A percentile compares a stretch with the other conserved stretches of the same genome.
These are phyloP conservation scores for Cyanoramphus novaezelandiae DNA, from an alignment of 2,113 vertebrate genomes.

Conservation along the genomic window DNA sequence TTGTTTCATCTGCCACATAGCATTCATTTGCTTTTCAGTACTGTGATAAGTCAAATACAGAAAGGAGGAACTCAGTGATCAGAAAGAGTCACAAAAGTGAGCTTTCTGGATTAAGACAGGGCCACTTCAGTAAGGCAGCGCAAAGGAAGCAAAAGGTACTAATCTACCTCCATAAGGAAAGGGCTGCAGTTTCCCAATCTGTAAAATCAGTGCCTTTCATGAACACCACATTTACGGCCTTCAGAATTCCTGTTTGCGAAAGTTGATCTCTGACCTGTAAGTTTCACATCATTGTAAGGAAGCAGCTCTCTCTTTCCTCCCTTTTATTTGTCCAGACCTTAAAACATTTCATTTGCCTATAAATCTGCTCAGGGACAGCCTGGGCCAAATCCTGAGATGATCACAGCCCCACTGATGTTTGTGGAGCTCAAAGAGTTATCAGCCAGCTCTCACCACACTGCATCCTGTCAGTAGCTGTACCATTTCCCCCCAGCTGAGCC, in stretches of 20 bases:
- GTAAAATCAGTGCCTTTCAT: neutral
- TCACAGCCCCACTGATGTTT: neutral
- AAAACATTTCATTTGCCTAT: neutral
- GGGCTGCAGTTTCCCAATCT: neutral
- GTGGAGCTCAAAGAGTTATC: rapidly evolving
- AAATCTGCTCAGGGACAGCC: neutral
- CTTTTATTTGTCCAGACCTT: neutral
- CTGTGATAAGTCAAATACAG: neutral
- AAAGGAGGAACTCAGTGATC: neutral
- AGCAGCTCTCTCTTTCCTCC: neutral
- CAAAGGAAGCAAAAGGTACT: neutral
- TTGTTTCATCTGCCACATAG: neutral
- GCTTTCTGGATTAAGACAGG: neutral
- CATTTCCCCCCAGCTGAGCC: neutral
- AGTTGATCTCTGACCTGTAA: neutral
- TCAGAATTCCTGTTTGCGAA: neutral
- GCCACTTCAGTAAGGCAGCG: neutral
- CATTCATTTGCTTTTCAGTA: neutral
- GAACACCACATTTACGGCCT: neutral
- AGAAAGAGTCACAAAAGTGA: neutral
- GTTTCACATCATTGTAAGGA: neutral
- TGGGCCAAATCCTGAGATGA: neutral
- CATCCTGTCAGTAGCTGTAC: neutral
- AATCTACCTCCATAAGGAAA: neutral
- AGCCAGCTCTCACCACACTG: neutral